Evolutionary conservation across 2,113 vertebrate genomes (phyloP), one percentile per base, ranked within the genome.

Genomic region (Octodon degus): DNA sequence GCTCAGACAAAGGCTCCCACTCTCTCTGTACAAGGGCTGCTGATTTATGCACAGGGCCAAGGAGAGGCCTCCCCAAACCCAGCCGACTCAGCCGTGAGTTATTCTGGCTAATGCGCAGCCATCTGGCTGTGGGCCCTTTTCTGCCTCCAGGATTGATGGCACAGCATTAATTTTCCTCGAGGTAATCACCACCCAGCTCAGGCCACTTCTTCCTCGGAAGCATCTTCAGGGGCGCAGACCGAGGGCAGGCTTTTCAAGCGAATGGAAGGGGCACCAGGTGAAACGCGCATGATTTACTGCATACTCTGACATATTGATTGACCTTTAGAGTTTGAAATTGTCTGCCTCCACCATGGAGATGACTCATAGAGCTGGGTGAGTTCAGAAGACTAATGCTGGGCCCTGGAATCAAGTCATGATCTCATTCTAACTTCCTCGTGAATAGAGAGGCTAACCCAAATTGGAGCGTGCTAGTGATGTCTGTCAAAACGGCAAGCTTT

Each of bases 61-160:
- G 93, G 74, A 90, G 84, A 85, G 76, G 83, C 55, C 50, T 87
- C 72, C 91, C 80, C 40, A 94, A 86, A 83, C 84, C 50, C 22
- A 40, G 83, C 50, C 37, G 7, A 7, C 55, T 53, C 0, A 7
- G 37, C 40, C 0, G 11, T 34, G 86, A 93, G 76, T 91, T 91
- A 89, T 70, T 86, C 94, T 13, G 70, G 90, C 27, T 43, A 0
- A 40, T 1, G n/a, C 0, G 1, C 53, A 68, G 86, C 89, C 87
- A 67, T 86, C 95, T 96, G 93, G 95, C 84, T 12, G 8, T 0
- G 0, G 84, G 89, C 89, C 94, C 81, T 91, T 67, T 55, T 72
- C 89, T 96, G 93, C 91, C 86, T 94, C 77, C 55, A 92, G 87
- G 85, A 97, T 37, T 88, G 94, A 95, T 80, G 92, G 76, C 20